Conservation (phyloP, 2,797 vertebrate species). For the Fistularia tabacaria region DNA sequence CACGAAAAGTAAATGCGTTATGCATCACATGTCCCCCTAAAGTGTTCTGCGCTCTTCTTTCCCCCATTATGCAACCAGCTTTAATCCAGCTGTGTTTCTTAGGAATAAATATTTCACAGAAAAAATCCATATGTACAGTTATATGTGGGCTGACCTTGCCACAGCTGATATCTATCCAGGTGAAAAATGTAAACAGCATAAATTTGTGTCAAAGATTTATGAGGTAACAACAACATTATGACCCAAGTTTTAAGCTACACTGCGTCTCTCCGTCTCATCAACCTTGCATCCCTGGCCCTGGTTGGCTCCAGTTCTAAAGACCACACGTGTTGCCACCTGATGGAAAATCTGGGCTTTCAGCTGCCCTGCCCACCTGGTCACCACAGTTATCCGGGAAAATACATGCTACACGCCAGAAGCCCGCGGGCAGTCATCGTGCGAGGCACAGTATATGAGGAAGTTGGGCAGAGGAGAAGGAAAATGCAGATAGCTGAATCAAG, state of each 20-base stretch:
- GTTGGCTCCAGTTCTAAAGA: slow-evolving; percentile 36
- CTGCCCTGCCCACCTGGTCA: slow-evolving; percentile 66
- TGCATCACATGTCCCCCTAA: too few species aligned
- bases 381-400: slow-evolving; percentile 35
- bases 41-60: not conserved
- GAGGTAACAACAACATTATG: slow-evolving; percentile 8
- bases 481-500: slow-evolving; percentile 40
- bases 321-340: slow-evolving; percentile 38
- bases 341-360: slow-evolving; percentile 53
- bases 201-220: slow-evolving; percentile 15
- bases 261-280: slow-evolving; percentile 8
- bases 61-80: not conserved
- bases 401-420: slow-evolving; percentile 34
- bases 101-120: slow-evolving; percentile 8
- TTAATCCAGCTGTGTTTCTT: slow-evolving; percentile 1
- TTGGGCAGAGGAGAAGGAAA: slow-evolving; percentile 35
- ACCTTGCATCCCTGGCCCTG: slow-evolving; percentile 16
- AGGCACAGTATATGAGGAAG: slow-evolving; percentile 39
- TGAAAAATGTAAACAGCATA: slow-evolving; percentile 10
- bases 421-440: slow-evolving; percentile 28
- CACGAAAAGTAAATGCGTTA: too few species aligned
- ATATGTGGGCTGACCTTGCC: slow-evolving; percentile 16
- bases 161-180: slow-evolving; percentile 3
- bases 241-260: slow-evolving; percentile 1
- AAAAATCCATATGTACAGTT: slow-evolving; percentile 2